Evolutionary conservation across 1,140 invertebrate species (phyloP), one percentile per base, ranked within the genome.

Genomic region (Bradysia coprophila): DNA sequence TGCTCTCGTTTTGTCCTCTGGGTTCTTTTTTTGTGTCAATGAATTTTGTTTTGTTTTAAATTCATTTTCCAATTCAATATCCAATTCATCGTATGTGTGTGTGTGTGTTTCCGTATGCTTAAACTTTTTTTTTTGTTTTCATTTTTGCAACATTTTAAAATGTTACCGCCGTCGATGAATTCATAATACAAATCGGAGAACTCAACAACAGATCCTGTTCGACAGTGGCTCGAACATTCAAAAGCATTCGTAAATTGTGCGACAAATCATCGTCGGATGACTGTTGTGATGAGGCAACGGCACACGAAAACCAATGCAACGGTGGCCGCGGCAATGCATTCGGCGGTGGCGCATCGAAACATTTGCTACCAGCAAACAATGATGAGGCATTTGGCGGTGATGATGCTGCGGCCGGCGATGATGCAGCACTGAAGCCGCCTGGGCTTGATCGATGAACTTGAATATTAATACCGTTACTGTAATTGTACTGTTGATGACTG

Each of bases 331-430:
- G 73, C 46, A 75, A 53, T 43, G 68, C 66, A 38, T 69, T 67
- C 24, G 72, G 69, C 45, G 69, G 62, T 38, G 73, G 73, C 42
- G 71, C 68, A 44, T 74, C 71, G 40, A 66, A 69, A 49, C 71
- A 74, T 49, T 73, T 74, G 43, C 71, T 72, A 43, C 69, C 71
- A 46, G 72, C 72, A 52, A 73, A 75, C 49, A 66, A 63, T n/a
- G n/a, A n/a, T 50, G 57, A 56, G 43, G 57, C 31, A 22, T 24
- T 38, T 28, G 31, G 32, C 38, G 21, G 28, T 43, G 42, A 15
- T 37, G 20, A 21, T 24, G 32, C 42, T 42, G 23, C 22, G 15
- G 24, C 19, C 38, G 21, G 4, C 20, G 11, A 28, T 20, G 16
- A 16, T 42, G 42, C 36, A 37, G 33, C 2, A 34, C 20, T 23